Conservation (phyloP, 2,797 vertebrate species). For the Chelmon rostratus region DNA sequence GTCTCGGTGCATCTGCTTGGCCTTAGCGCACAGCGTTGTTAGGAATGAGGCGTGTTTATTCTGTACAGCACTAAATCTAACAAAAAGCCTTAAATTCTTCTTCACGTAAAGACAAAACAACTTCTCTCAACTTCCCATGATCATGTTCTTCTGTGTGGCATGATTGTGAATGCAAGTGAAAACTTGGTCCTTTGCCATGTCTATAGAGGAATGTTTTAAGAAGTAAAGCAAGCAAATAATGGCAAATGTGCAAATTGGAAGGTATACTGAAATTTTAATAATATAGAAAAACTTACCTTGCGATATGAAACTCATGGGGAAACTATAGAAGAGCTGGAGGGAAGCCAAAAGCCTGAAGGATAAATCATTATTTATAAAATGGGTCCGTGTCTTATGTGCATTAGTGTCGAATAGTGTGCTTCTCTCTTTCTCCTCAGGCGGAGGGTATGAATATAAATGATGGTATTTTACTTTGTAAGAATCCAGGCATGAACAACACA, state of each 20-base stretch:
- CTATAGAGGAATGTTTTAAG: neutral
- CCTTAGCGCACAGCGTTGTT: neutral
- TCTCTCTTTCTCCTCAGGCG: conserved; percentile 63
- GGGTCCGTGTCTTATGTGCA: conserved; percentile 71
- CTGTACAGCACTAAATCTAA: neutral
- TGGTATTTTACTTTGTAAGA: conserved; percentile 55
- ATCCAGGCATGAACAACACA: conserved; percentile 31
- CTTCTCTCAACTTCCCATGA: neutral
- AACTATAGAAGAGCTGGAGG: conserved; percentile 21
- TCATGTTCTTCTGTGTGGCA: neutral
- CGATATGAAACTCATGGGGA: conserved; percentile 11
- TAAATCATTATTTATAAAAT: conserved; percentile 77
- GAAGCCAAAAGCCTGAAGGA: conserved; percentile 61
- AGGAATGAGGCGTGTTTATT: conserved; percentile 14
- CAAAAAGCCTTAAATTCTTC: neutral
- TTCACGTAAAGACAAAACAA: neutral
- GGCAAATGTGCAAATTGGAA: conserved; percentile 25
- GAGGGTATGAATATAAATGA: conserved; percentile 72
- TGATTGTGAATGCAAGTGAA: conserved; percentile 5
- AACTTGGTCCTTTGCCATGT: neutral
- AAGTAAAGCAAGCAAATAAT: neutral
- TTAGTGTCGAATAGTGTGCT: conserved; percentile 71
- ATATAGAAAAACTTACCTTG: conserved; percentile 23
- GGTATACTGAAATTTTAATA: conserved; percentile 35
- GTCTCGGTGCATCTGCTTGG: conserved; percentile 23